Percentiles rank a stretch among this genome's conserved stretches.
Conservation (phyloP, 64 coral and sea anemone genomes). For the Astreopora myriophthalma region DNA sequence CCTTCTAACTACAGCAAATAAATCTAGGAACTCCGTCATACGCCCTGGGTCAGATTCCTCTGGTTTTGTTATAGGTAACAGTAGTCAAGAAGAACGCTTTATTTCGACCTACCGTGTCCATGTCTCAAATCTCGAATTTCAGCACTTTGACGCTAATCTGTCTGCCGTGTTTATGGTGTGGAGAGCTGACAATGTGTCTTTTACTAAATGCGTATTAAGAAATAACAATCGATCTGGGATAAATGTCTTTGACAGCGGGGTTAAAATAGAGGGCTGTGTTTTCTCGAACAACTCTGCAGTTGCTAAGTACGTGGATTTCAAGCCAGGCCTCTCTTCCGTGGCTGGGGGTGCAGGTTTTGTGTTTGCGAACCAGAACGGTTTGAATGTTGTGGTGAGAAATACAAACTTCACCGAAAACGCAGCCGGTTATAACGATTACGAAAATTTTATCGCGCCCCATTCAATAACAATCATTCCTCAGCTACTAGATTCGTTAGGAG, state of each 20-base stretch:
- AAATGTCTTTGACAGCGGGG: slow-evolving; percentile 76
- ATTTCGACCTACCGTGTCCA: slow-evolving; percentile 49
- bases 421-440: not conserved
- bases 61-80: slow-evolving; percentile 12
- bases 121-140: slow-evolving; percentile 62
- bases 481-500: not conserved
- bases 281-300: slow-evolving; percentile 82
- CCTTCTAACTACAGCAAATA: not conserved
- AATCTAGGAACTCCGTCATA: not conserved
- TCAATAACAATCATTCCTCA: not conserved
- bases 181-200: slow-evolving; percentile 59
- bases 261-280: slow-evolving; percentile 32
- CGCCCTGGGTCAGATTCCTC: not conserved
- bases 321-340: slow-evolving; percentile 26
- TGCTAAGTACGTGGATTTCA: not conserved
- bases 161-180: slow-evolving; percentile 73
- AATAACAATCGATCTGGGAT: slow-evolving; percentile 71
- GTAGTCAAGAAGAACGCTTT: not conserved
- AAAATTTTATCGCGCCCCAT: slow-evolving; percentile 1
- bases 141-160: slow-evolving; percentile 43
- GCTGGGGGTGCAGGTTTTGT: slow-evolving; percentile 55
- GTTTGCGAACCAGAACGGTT: slow-evolving; percentile 3
- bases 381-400: slow-evolving; percentile 44
- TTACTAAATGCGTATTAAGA: slow-evolving; percentile 61
- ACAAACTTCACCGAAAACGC: slow-evolving; percentile 62